A percentile compares a stretch with the other conserved stretches of the same genome.
Evolutionary conservation across 1,140 invertebrate species (phyloP).

Genomic region (Atopsyche davidsoni): DNA sequence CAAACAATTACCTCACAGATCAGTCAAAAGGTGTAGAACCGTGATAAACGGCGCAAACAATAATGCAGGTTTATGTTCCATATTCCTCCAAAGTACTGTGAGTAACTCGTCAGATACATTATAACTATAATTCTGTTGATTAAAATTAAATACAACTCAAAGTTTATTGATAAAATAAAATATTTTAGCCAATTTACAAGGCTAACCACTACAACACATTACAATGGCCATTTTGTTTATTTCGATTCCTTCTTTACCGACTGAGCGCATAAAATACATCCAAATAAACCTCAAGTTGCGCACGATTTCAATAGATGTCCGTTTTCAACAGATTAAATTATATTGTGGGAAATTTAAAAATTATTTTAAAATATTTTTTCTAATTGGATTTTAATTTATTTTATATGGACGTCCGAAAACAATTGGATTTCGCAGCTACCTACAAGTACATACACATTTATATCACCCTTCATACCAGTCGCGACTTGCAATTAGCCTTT

Average conservation of each 20-base stretch:
- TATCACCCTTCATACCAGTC: too few relatives aligned
- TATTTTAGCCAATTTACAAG: slow-evolving; percentile 18
- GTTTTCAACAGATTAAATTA: too few relatives aligned
- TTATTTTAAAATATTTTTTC: too few relatives aligned
- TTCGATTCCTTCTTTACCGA: slow-evolving; percentile 13
- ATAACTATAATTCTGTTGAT: slow-evolving; percentile 13
- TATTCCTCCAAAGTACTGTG: slow-evolving; percentile 11
- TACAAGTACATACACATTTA: too few relatives aligned
- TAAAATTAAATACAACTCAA: slow-evolving; percentile 10
- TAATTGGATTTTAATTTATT: too few relatives aligned
- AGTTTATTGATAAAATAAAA: slow-evolving; percentile 23
- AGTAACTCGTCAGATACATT: slow-evolving; percentile 17
- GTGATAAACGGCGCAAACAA: slow-evolving; percentile 20
- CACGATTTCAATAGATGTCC: too few relatives aligned
- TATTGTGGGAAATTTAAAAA: too few relatives aligned
- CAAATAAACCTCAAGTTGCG: too few relatives aligned
- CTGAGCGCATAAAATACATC: too few relatives aligned
- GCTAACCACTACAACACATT: slow-evolving; percentile 18
- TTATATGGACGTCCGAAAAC: too few relatives aligned
- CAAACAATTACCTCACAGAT: slow-evolving; percentile 22
- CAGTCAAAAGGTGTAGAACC: slow-evolving; percentile 18
- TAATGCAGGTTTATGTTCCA: slow-evolving; percentile 6
- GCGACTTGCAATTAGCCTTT: too few relatives aligned
- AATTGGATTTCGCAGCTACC: too few relatives aligned
- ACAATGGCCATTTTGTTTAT: slow-evolving; percentile 21